Conservation (phyloP, 2,113 vertebrate genomes). For the Hemicordylus capensis region DNA sequence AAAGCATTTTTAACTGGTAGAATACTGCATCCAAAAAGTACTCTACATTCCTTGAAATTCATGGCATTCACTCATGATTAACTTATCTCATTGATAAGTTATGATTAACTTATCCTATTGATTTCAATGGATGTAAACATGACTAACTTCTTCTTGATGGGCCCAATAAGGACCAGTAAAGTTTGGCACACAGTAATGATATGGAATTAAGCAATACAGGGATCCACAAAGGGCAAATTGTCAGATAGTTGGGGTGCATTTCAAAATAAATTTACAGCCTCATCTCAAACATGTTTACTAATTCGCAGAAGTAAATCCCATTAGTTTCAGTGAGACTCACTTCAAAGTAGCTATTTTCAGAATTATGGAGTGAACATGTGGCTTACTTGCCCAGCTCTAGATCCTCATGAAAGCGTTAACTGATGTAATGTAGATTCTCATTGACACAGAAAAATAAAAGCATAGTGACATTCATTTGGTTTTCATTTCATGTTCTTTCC, state of each 20-base stretch:
- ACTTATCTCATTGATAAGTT: no score
- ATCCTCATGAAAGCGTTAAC: neutral
- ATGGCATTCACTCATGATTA: neutral
- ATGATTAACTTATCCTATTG: neutral
- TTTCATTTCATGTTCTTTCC: neutral
- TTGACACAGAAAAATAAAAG: neutral
- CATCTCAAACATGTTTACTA: no score
- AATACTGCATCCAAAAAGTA: neutral
- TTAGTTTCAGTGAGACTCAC: no score
- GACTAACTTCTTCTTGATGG: neutral
- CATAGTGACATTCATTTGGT: neutral
- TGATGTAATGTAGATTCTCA: neutral
- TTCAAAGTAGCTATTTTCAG: neutral
- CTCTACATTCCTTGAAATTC: neutral
- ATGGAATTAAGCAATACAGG: neutral
- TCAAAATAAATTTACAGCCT: neutral
- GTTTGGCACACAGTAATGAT: neutral
- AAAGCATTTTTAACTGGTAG: neutral
- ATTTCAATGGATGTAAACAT: neutral
- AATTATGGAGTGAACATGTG: no score
- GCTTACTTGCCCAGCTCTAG: no score
- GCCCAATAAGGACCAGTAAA: neutral
- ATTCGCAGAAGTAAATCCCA: no score
- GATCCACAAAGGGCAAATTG: neutral
- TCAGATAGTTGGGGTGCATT: neutral